A percentile compares a stretch with the other conserved stretches of the same genome.
Evolutionary conservation across 2,888 invertebrate species (phyloP).

Genomic region (Blastobasis lacticolella): DNA sequence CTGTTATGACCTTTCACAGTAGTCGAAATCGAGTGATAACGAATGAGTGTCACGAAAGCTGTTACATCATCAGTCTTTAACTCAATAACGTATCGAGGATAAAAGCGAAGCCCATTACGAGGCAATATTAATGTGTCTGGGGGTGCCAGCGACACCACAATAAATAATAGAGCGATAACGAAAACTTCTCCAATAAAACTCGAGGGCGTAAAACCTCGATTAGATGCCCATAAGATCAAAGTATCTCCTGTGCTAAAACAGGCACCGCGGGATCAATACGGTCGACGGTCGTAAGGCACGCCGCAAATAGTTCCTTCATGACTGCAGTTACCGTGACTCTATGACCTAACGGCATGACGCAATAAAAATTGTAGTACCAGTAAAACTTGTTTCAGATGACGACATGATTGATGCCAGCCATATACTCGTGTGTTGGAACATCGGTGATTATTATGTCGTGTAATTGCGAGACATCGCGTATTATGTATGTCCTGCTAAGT

Average conservation of each 20-base stretch:
- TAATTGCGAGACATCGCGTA: background rate
- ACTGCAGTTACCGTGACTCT: background rate
- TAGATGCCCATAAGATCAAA: too few relatives aligned
- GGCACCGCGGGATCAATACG: too few relatives aligned
- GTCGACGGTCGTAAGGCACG: too few relatives aligned
- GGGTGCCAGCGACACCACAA: conserved; percentile 8
- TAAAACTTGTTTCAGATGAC: conserved; percentile 3
- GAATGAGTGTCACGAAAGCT: too few relatives aligned
- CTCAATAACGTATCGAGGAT: too few relatives aligned
- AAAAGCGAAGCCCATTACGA: conserved; percentile 15
- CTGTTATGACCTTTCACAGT: too few relatives aligned
- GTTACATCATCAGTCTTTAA: too few relatives aligned
- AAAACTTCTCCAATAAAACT: conserved; percentile 4
- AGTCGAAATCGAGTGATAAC: too few relatives aligned
- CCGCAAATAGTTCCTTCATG: too few relatives aligned
- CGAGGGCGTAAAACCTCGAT: background rate
- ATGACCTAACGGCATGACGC: conserved; percentile 16
- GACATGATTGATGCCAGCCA: background rate
- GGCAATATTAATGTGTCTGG: conserved; percentile 31
- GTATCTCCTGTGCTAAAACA: too few relatives aligned
- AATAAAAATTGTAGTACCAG: conserved; percentile 10
- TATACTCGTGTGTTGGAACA: background rate
- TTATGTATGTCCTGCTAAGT: background rate
- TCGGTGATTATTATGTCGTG: background rate
- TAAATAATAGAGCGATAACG: conserved; percentile 3